Percentiles rank a stretch among this genome's conserved stretches.
phyloP scores from a whole-genome alignment of 1,140 invertebrate species.

The Papilio polytes region DNA sequence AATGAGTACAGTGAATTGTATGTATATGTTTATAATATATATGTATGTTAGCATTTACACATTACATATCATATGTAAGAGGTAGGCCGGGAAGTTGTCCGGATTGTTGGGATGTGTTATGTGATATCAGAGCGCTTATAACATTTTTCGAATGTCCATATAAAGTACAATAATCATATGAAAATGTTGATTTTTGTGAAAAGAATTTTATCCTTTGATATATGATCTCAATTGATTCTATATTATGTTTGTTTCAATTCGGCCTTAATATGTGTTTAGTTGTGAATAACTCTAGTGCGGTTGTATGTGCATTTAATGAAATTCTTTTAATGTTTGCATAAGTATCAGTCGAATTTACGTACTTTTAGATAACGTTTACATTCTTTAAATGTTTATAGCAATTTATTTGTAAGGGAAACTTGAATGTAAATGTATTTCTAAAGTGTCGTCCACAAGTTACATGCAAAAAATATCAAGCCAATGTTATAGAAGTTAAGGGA shows the following conservation, averaged over 20 bases:
- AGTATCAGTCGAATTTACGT: conserved; percentile 76
- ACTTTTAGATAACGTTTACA: conserved; percentile 77
- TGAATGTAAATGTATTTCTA: conserved; percentile 38
- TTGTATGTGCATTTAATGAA: conserved; percentile 52
- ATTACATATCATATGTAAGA: conserved; percentile 59
- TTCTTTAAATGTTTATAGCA: conserved; percentile 57
- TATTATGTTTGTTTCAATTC: conserved; percentile 53
- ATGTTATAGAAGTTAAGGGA: conserved; percentile 1
- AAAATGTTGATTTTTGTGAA: conserved; percentile 68
- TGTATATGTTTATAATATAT: not conserved
- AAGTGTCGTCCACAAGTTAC: conserved; percentile 22
- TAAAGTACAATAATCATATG: conserved; percentile 76
- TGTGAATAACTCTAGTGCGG: conserved; percentile 51
- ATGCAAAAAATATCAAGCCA: not conserved
- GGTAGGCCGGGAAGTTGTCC: conserved; percentile 58
- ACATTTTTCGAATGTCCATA: conserved; percentile 76
- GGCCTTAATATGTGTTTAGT: conserved; percentile 63
- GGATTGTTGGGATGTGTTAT: conserved; percentile 43
- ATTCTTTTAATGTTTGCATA: conserved; percentile 51
- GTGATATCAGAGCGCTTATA: conserved; percentile 55
- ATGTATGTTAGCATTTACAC: conserved; percentile 37
- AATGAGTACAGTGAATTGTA: not conserved
- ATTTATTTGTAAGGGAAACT: conserved; percentile 42
- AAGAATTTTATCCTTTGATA: conserved; percentile 69
- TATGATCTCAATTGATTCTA: conserved; percentile 71